Conservation (phyloP, 2,797 vertebrate genomes). For the Phoeniculus purpureus region DNA sequence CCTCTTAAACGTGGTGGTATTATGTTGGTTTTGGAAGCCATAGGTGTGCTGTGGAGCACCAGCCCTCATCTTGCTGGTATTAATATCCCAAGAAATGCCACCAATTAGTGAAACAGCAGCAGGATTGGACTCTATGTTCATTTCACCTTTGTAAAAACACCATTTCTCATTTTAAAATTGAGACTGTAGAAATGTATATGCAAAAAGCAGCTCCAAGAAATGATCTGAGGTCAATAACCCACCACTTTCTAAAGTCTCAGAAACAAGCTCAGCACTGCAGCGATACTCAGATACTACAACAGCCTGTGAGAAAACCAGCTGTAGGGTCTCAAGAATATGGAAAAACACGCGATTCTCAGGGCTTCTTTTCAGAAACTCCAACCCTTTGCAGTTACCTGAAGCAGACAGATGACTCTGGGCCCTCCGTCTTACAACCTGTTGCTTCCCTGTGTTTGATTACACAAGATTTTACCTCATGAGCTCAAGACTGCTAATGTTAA, state of each 20-base stretch:
- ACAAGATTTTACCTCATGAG: neutral
- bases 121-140: rapidly evolving
- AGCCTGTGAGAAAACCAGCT: neutral
- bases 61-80: neutral
- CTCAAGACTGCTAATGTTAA: neutral
- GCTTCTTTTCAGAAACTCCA: neutral
- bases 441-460: neutral
- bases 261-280: neutral
- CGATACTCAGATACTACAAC: neutral
- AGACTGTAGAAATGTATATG: neutral
- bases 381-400: neutral
- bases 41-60: neutral
- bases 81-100: rapidly evolving
- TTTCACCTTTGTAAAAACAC: neutral
- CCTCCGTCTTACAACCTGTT: slow-evolving; percentile 26
- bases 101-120: neutral
- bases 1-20: neutral
- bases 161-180: neutral
- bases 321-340: rapidly evolving
- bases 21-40: neutral
- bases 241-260: neutral
- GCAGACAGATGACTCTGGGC: rapidly evolving
- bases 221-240: neutral
- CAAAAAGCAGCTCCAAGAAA: neutral
- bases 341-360: rapidly evolving